Percentiles rank a stretch among this genome's conserved stretches.
Evolutionary conservation across 92 coral and sea anemone genomes (phyloP).

Genomic region (Umimayanthus chanpuru): DNA sequence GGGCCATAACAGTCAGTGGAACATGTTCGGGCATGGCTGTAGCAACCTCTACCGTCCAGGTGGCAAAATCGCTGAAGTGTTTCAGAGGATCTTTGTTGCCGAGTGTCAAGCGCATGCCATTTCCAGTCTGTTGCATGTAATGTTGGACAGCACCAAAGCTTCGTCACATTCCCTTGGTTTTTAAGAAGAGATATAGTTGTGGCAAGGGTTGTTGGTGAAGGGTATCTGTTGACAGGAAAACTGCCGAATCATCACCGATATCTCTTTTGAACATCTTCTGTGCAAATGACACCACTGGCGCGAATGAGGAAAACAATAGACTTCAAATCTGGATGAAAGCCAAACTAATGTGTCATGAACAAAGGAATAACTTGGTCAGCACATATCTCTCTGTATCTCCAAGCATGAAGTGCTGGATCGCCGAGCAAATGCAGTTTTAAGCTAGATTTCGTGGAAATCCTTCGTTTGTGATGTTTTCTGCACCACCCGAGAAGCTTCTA

Average conservation of each 20-base stretch:
- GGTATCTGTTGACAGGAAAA: not conserved
- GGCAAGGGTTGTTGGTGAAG: not conserved
- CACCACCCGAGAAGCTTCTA: constrained; percentile 20
- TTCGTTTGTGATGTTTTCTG: constrained; percentile 4
- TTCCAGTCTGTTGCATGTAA: not conserved
- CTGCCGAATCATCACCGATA: not conserved
- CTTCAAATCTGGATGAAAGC: constrained; percentile 10
- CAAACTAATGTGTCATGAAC: constrained; percentile 10
- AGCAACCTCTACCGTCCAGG: not conserved
- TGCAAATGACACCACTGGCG: constrained; percentile 10
- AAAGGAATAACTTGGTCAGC: constrained; percentile 17
- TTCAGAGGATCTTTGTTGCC: constrained; percentile 1
- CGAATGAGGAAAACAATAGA: constrained; percentile 26
- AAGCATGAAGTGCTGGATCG: not conserved
- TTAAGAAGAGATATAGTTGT: not conserved
- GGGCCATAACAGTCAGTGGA: not conserved
- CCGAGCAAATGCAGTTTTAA: constrained; percentile 4
- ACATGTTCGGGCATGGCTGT: constrained; percentile 36
- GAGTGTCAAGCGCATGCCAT: not conserved
- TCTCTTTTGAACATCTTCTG: not conserved
- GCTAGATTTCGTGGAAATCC: not conserved
- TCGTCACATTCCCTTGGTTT: not conserved
- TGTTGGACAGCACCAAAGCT: not conserved
- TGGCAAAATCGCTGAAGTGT: constrained; percentile 25
- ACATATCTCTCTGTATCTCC: not conserved